Base-by-base conservation (phyloP, 2,113 vertebrate species). In the Myotis yumanensis region DNA sequence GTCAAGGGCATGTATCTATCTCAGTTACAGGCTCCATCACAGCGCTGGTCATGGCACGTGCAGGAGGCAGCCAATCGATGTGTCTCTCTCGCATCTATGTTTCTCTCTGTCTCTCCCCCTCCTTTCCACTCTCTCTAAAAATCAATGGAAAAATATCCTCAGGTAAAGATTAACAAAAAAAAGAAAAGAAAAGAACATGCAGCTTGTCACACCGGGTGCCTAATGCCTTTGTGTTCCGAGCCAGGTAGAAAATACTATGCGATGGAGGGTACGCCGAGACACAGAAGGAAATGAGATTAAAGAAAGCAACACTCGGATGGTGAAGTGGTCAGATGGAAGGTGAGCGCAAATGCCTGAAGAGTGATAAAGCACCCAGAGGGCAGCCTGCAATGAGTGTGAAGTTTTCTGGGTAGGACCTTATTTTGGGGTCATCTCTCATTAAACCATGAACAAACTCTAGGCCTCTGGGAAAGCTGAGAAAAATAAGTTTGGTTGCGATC, bases 321-420 rank as follows among this genome's bases (percentile, higher is more conserved):
- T 99, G 37, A 99, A 99, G 52, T 99, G 99, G 99, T 99, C 99
- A 4, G 99, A 99, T 15, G 99, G 99, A 95, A 99, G 99, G 99
- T 99, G 59, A 93, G 98, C 11, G 3, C 43, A 52, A 25, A 28
- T 7, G 40, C 17, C 88, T 22, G 20, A 30, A 8, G 66, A 86
- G 15, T 28, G 15, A 17, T 64, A n/a, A 75, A 8, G 8, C 2
- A 12, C 30, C 9, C 32, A 69, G 57, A 62, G 35, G 43, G 73
- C 43, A 18, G 51, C n/a, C 66, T 43, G 35, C 30, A 8, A 20
- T 11, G 17, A 59, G 32, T 30, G 32, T 32, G n/a, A 43, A 4
- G 25, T 77, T 43, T 72, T 32, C 79, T 40, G 43, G 15, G 22
- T 51, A 12, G 22, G 54, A 77, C 32, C 46, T 66, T 90, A 43